Percentiles rank a stretch among this genome's conserved stretches.
Evolutionary conservation across 2,888 invertebrate species (phyloP).

Genomic region (Eupithecia dodoneata): DNA sequence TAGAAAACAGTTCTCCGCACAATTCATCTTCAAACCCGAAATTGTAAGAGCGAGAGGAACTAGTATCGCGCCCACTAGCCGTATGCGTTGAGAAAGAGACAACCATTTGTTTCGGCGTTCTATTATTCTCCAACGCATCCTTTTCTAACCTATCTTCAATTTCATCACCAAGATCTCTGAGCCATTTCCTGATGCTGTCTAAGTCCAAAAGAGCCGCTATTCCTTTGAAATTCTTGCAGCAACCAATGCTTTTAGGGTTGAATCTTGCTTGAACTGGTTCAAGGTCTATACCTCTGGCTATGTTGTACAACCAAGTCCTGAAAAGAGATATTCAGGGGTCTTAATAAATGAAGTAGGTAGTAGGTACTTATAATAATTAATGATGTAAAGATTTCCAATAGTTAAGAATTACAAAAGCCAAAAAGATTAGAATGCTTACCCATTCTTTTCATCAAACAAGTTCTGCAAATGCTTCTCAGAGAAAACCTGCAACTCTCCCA

Average conservation of each 20-base stretch:
- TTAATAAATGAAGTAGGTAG: neutral
- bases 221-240: conserved; percentile 97
- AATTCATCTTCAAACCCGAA: conserved; percentile 85
- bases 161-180: conserved; percentile 91
- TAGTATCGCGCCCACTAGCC: conserved; percentile 80
- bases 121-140: conserved; percentile 91
- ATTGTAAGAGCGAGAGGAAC: conserved; percentile 86
- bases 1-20: conserved; percentile 87
- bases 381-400: no score
- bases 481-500: conserved; percentile 91
- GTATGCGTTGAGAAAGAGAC: conserved; percentile 87
- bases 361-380: no score
- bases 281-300: conserved; percentile 93
- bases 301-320: conserved; percentile 93
- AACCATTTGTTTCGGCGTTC: conserved; percentile 91
- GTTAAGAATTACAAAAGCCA: no score
- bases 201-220: conserved; percentile 87
- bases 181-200: conserved; percentile 90
- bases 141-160: conserved; percentile 92
- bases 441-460: conserved; percentile 93
- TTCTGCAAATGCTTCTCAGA: conserved; percentile 88
- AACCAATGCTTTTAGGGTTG: conserved; percentile 96
- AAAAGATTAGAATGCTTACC: conserved; percentile 79
- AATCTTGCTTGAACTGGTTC: conserved; percentile 94
- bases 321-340: neutral